phyloP scores from a whole-genome alignment of 2,888 invertebrate genomes.

The Spicauda simplicius region DNA sequence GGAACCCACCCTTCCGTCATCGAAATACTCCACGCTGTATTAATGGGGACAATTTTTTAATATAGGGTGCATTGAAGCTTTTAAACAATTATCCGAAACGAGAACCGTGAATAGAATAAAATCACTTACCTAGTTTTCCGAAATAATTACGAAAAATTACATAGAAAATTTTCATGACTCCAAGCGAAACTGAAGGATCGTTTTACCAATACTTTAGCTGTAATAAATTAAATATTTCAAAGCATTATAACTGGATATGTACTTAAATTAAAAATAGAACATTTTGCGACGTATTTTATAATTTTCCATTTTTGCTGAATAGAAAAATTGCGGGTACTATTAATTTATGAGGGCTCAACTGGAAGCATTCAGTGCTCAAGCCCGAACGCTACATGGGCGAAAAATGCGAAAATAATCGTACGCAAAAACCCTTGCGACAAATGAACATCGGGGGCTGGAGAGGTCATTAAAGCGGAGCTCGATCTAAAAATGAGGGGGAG shows the following conservation, averaged over 20 bases:
- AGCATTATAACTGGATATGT: constrained; percentile 34
- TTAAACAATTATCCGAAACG: constrained; percentile 61
- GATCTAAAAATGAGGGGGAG: constrained; percentile 80
- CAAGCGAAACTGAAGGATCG: constrained; percentile 1
- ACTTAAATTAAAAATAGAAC: constrained; percentile 36
- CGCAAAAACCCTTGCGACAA: constrained; percentile 80
- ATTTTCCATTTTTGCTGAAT: constrained; percentile 34
- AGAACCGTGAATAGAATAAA: constrained; percentile 12
- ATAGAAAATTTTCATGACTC: constrained; percentile 39
- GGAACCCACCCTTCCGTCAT: constrained; percentile 59
- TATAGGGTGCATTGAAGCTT: constrained; percentile 67
- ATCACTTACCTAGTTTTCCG: not conserved
- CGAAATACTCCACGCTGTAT: constrained; percentile 58
- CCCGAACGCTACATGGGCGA: constrained; percentile 61
- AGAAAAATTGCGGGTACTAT: constrained; percentile 37
- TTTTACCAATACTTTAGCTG: constrained; percentile 26
- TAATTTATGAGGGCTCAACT: constrained; percentile 33
- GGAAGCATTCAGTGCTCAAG: constrained; percentile 57
- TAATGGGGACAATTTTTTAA: constrained; percentile 80
- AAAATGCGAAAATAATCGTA: constrained; percentile 77
- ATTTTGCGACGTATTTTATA: constrained; percentile 28
- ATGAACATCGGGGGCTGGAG: constrained; percentile 83
- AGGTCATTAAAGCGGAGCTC: constrained; percentile 83
- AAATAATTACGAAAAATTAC: not conserved
- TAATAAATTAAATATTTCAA: constrained; percentile 29